phyloP scores from a whole-genome alignment of 2,888 invertebrate species.

The Diadegma fenestrale region DNA sequence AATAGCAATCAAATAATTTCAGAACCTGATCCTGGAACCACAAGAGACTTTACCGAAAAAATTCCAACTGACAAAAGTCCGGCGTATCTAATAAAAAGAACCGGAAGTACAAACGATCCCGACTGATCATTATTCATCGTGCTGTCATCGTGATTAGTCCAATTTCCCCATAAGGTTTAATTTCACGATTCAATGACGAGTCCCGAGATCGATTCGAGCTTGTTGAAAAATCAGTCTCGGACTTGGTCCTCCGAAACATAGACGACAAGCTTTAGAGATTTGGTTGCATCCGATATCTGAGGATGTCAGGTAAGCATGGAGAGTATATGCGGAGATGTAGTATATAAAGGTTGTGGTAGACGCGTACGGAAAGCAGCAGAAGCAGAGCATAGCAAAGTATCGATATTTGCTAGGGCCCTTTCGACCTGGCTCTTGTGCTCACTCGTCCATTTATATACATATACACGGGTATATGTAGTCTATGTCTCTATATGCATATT shows the following conservation, averaged over 20 bases:
- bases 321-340: neutral
- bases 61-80: too few species aligned
- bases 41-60: too few species aligned
- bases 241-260: conserved; percentile 2
- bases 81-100: too few species aligned
- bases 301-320: conserved; percentile 52
- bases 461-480: conserved; percentile 8
- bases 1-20: too few species aligned
- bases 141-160: too few species aligned
- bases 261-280: conserved; percentile 38
- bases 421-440: conserved; percentile 66
- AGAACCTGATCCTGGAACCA: too few species aligned
- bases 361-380: conserved; percentile 41
- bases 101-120: too few species aligned
- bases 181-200: neutral
- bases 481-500: conserved; percentile 64
- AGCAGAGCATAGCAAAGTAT: conserved; percentile 66
- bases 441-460: conserved; percentile 49
- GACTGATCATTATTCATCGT: too few species aligned
- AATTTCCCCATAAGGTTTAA: too few species aligned
- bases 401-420: conserved; percentile 69
- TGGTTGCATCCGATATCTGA: conserved; percentile 66
- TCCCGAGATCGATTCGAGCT: neutral
- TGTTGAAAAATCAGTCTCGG: conserved; percentile 22
- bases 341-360: conserved; percentile 42